A percentile compares a stretch with the other conserved stretches of the same genome.
Evolutionary conservation across 2,888 invertebrate genomes (phyloP).

Genomic region (Hybos culiciformis): DNA sequence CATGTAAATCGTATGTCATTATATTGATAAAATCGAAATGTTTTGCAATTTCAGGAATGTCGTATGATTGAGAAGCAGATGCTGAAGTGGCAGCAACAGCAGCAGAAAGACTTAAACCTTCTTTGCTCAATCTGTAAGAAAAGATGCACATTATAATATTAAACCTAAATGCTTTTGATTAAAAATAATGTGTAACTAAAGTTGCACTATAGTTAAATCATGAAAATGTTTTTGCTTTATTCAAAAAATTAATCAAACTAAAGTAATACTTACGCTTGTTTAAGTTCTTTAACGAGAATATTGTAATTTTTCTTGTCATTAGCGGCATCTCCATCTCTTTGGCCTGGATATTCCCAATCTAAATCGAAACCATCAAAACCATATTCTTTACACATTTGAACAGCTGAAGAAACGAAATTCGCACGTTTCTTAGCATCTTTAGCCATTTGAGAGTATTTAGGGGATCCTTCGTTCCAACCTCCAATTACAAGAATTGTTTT

Average conservation of each 20-base stretch:
- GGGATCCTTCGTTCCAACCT: conserved; percentile 44
- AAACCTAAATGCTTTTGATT: too few relatives aligned
- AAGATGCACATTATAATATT: too few relatives aligned
- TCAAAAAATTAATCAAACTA: too few relatives aligned
- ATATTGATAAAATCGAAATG: conserved; percentile 41
- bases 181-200: too few relatives aligned
- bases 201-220: too few relatives aligned
- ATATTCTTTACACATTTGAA: conserved; percentile 38
- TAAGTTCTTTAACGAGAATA: conserved; percentile 4
- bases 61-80: conserved; percentile 37
- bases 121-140: conserved; percentile 25
- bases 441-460: conserved; percentile 34
- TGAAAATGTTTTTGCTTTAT: too few relatives aligned
- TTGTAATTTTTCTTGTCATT: background rate
- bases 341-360: conserved; percentile 49
- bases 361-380: conserved; percentile 48
- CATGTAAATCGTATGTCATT: conserved; percentile 46
- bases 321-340: too few relatives aligned
- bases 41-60: conserved; percentile 36
- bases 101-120: conserved; percentile 37
- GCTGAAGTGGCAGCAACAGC: conserved; percentile 39
- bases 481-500: conserved; percentile 42
- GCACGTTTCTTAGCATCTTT: conserved; percentile 33
- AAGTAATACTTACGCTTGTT: too few relatives aligned
- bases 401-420: conserved; percentile 36